Percentiles rank a stretch among this genome's conserved stretches.
phyloP scores from a whole-genome alignment of 1,140 invertebrate species.

The Drosophila lini region DNA sequence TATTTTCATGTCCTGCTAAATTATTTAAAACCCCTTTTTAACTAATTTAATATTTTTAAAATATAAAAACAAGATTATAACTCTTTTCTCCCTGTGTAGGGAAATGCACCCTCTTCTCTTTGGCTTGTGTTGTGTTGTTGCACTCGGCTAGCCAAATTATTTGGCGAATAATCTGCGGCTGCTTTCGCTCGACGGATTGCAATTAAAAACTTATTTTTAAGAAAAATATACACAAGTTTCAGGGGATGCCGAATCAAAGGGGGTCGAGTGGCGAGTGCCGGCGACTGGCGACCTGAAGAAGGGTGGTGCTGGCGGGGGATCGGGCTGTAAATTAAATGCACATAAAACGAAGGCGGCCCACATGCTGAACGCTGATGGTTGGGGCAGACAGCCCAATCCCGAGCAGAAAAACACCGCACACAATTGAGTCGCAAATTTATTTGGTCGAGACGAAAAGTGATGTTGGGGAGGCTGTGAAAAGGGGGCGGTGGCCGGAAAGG shows the following conservation, averaged over 20 bases:
- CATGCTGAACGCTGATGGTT: slow-evolving; percentile 60
- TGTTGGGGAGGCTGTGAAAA: slow-evolving; percentile 3
- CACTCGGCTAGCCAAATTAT: slow-evolving; percentile 73
- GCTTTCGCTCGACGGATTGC: slow-evolving; percentile 67
- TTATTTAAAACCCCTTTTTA: not conserved
- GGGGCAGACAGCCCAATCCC: slow-evolving; percentile 51
- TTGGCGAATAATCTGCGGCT: slow-evolving; percentile 81
- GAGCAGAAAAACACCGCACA: slow-evolving; percentile 33
- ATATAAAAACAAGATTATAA: not conserved
- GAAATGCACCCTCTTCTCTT: slow-evolving; percentile 25
- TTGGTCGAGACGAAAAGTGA: slow-evolving; percentile 49
- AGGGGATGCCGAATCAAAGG: slow-evolving; percentile 13
- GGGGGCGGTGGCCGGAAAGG: not conserved
- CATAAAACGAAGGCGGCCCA: slow-evolving; percentile 74
- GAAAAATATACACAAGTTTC: slow-evolving; percentile 50
- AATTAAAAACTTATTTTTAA: slow-evolving; percentile 83
- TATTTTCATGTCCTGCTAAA: not conserved
- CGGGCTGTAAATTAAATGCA: slow-evolving; percentile 70
- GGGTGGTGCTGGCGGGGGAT: not conserved
- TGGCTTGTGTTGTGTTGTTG: slow-evolving; percentile 12
- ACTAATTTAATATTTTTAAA: not conserved
- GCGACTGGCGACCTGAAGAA: slow-evolving; percentile 7
- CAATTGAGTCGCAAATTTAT: slow-evolving; percentile 81
- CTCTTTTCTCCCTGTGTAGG: slow-evolving; percentile 1
- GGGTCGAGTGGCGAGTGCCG: slow-evolving; percentile 10